A percentile compares a stretch with the other conserved stretches of the same genome.
phyloP scores from a whole-genome alignment of 2,797 vertebrate species.

The Lagorchestes hirsutus region DNA sequence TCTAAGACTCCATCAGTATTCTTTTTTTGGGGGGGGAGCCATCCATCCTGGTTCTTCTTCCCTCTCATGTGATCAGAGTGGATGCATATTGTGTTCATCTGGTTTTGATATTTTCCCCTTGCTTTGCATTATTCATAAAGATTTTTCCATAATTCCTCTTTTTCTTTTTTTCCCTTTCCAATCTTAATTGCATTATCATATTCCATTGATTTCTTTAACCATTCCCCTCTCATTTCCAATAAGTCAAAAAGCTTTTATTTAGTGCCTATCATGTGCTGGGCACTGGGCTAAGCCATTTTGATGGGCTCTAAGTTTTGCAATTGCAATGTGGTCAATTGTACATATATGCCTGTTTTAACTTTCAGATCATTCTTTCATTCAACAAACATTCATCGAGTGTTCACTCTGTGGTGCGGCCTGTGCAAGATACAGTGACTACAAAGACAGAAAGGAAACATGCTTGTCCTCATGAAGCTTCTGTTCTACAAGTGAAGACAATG shows the following conservation, averaged over 20 bases:
- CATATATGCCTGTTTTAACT: too few relatives aligned
- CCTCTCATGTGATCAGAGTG: not conserved
- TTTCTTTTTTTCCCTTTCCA: not conserved
- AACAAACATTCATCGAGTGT: not conserved
- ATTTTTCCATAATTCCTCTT: not conserved
- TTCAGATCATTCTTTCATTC: not conserved
- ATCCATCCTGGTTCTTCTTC: not conserved
- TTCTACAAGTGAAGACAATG: not conserved
- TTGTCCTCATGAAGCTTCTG: not conserved
- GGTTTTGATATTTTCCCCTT: not conserved
- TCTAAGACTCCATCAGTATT: not conserved
- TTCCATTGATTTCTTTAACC: not conserved
- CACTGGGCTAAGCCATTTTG: not conserved
- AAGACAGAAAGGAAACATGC: not conserved
- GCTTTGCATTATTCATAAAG: not conserved
- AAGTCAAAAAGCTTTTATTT: not conserved
- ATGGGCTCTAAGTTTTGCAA: not conserved
- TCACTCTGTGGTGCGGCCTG: not conserved
- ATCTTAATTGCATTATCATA: not conserved
- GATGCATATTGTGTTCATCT: not conserved
- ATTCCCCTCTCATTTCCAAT: not conserved
- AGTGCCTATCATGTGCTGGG: not conserved
- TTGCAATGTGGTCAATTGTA: not conserved
- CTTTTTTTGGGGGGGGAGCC: not conserved
- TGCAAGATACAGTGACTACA: fast-evolving